Evolutionary conservation across 2,113 vertebrate genomes (phyloP).

Genomic region (Pelvicachromis taeniatus): DNA sequence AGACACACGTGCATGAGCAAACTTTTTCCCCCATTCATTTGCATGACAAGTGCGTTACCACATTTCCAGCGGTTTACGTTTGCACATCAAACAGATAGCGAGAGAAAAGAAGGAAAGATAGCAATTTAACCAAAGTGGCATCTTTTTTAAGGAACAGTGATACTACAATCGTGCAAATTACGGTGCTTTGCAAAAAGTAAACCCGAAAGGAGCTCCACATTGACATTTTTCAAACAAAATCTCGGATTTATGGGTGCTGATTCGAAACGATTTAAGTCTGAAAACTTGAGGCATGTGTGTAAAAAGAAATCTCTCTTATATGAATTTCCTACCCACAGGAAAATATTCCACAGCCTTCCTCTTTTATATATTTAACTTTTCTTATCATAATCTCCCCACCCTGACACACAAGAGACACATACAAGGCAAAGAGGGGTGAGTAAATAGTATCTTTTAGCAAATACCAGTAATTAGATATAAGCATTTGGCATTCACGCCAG

Average conservation of each 20-base stretch:
- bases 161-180: slow-evolving; percentile 36
- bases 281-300: not conserved
- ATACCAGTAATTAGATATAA: slow-evolving; percentile 73
- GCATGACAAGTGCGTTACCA: not conserved
- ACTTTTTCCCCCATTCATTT: not conserved
- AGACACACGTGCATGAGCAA: not conserved
- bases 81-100: slow-evolving; percentile 36
- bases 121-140: slow-evolving; percentile 49
- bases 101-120: slow-evolving; percentile 12
- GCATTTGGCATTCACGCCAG: slow-evolving; percentile 61
- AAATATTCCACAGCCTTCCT: not conserved
- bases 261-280: not conserved
- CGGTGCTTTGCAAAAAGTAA: slow-evolving; percentile 22
- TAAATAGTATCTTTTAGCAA: slow-evolving; percentile 68
- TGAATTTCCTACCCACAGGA: not conserved
- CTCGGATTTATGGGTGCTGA: not conserved
- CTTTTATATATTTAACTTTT: slow-evolving; percentile 17
- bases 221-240: slow-evolving; percentile 13
- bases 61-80: slow-evolving; percentile 27
- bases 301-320: not conserved
- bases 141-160: slow-evolving; percentile 29
- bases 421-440: slow-evolving; percentile 47
- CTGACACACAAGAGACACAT: slow-evolving; percentile 28
- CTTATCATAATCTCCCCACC: slow-evolving; percentile 29
- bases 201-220: not conserved